Evolutionary conservation across 2,888 invertebrate species (phyloP).

Genomic region (Tenodera sinensis): DNA sequence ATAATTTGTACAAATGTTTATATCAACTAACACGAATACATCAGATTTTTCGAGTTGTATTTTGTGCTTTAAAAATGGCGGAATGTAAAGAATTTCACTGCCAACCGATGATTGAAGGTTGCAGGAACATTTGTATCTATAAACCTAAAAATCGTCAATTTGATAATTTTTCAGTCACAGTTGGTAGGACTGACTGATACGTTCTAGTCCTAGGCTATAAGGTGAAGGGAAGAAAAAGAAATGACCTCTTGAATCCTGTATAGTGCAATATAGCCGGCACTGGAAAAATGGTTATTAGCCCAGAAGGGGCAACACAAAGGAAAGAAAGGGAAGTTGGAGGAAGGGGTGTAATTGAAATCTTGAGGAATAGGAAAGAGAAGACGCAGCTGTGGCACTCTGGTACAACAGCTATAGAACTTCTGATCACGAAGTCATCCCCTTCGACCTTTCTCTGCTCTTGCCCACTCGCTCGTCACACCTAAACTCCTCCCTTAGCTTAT

Average conservation of each 20-base stretch:
- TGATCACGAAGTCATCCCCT: constrained; percentile 23
- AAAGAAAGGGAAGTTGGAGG: not conserved
- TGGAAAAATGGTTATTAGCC: not conserved
- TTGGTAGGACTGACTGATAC: too few species aligned
- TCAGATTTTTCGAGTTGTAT: too few species aligned
- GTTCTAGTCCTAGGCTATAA: not conserved
- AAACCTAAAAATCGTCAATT: too few species aligned
- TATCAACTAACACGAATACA: too few species aligned
- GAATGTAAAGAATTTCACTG: too few species aligned
- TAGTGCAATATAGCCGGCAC: not conserved
- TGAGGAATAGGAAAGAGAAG: constrained; percentile 2
- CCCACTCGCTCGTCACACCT: constrained; percentile 9
- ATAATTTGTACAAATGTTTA: too few species aligned
- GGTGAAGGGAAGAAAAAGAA: not conserved
- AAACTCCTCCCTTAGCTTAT: not conserved
- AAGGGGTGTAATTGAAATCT: constrained; percentile 17
- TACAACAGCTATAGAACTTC: constrained; percentile 5
- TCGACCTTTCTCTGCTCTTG: not conserved
- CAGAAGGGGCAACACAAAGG: not conserved
- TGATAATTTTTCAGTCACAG: too few species aligned
- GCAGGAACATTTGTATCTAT: too few species aligned
- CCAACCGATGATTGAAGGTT: too few species aligned
- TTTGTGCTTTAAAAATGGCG: too few species aligned
- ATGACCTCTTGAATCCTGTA: not conserved
- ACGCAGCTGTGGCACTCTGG: not conserved